phyloP scores from a whole-genome alignment of 2,113 vertebrate genomes.

The Ovis aries region ARS-UI_Ramb_v3.0 NC_056076.1:14586001-14586500 shows the following conservation, averaged over 20 bases:
- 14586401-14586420: neutral
- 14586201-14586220: constrained; percentile 66
- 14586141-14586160: constrained; percentile 74
- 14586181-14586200: constrained; percentile 65
- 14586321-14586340: constrained; percentile 20
- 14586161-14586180: constrained; percentile 68
- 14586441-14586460: neutral
- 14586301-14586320: neutral
- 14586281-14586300: constrained; percentile 50
- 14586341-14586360: neutral
- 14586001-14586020: constrained; percentile 1
- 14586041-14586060: constrained; percentile 48
- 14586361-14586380: neutral
- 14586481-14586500: neutral
- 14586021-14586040: neutral
- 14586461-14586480: neutral
- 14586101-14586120: constrained; percentile 72
- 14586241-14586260: constrained; percentile 42
- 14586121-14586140: constrained; percentile 62
- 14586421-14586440: constrained; percentile 1
- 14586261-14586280: constrained; percentile 60
- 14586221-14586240: constrained; percentile 59
- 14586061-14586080: constrained; percentile 48
- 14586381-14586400: neutral
- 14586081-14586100: constrained; percentile 70